Base-by-base conservation (phyloP, 1,140 invertebrate genomes). In the Idris sp. region DNA sequence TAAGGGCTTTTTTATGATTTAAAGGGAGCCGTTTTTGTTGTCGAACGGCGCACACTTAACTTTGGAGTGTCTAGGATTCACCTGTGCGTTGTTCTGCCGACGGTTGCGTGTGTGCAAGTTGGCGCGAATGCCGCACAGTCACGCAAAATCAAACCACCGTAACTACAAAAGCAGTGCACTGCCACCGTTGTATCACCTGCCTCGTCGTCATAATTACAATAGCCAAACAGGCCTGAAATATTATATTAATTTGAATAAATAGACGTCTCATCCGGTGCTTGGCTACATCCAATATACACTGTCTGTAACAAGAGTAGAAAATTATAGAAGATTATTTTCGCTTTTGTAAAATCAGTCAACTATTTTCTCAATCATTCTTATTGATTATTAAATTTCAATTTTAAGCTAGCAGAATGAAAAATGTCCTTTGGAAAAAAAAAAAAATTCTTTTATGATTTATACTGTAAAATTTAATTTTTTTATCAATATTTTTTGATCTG, bases 91-190 rank as follows among this genome's bases (percentile, higher is more conserved):
- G 28, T 58, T 35, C 31, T 44, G 54, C 19, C 44, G 16, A 49
- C 22, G 43, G 25, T 58, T 72, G 41, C 69, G 54, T 71, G 62
- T 62, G 68, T 77, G 65, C 49, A 67, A 74, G 72, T 76, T 65
- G 58, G 62, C 56, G 74, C 73, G 67, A 73, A 83, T 78, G 75
- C 78, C 71, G 53, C 26, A 36, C 46, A 71, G 81, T 83, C 80
- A 82, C 80, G 83, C 81, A 71, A 85, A 84, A 84, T 84, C 83
- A 78, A 80, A 83, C 74, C 64, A 75, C 71, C 78, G 76, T 82
- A 79, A 83, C 79, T 78, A 78, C 76, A 74, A 83, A 79, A 80
- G 68, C 73, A 74, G 67, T 80, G 65, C 49, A 35, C 67, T 51
- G 62, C 53, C 31, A 54, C 71, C 46, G 64, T 59, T 56, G 59